Conservation (phyloP, 2,113 vertebrate genomes). For the Columba livia region DNA sequence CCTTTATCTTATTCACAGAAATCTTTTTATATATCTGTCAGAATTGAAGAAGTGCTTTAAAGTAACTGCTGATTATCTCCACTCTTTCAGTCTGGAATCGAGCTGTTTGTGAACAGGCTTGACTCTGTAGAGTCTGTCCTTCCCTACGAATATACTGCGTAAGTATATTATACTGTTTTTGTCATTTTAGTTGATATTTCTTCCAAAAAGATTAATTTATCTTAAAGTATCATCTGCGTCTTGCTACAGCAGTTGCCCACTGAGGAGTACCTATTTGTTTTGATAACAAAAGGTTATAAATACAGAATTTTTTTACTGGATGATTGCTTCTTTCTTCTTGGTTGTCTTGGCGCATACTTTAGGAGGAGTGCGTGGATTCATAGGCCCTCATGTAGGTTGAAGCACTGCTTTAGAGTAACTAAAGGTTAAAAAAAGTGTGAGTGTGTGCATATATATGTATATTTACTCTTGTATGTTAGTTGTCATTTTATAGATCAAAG, state of each 20-base stretch:
- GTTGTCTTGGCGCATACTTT: background rate
- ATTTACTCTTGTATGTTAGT: background rate
- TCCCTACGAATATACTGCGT: constrained; percentile 97
- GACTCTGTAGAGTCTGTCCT: constrained; percentile 99
- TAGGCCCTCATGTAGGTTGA: background rate
- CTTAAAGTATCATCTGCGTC: background rate
- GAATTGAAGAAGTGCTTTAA: background rate
- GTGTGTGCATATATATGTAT: background rate
- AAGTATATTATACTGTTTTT: constrained; percentile 72
- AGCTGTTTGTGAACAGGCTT: constrained; percentile 96
- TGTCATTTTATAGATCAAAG: background rate
- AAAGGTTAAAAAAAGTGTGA: background rate
- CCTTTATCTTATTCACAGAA: background rate
- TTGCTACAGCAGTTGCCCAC: background rate
- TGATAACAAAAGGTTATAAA: background rate
- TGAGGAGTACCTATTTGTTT: background rate
- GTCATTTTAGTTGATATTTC: background rate
- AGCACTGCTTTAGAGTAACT: background rate
- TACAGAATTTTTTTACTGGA: background rate
- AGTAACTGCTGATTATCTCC: constrained; percentile 40
- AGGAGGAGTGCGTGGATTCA: background rate
- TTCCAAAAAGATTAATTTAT: background rate
- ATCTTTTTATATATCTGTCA: background rate
- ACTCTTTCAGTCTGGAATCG: constrained; percentile 82
- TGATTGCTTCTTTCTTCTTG: background rate